Percentiles rank a stretch among this genome's conserved stretches.
Evolutionary conservation across 2,797 vertebrate genomes (phyloP).

Genomic region (Scleropages formosus): DNA sequence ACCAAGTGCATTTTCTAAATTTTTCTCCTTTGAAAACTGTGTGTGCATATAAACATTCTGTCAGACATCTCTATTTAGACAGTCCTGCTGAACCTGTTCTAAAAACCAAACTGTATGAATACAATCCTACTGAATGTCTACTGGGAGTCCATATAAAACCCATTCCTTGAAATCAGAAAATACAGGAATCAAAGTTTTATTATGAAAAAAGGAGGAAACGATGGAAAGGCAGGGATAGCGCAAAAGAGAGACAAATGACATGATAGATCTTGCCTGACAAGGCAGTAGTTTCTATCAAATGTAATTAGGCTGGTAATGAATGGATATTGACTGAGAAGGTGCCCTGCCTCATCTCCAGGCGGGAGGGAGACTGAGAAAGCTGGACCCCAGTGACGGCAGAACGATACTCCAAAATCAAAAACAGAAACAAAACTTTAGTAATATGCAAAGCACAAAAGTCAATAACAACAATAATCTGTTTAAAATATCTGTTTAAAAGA

Average conservation of each 20-base stretch:
- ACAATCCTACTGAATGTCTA: conserved; percentile 13
- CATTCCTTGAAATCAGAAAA: conserved; percentile 14
- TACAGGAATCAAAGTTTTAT: conserved; percentile 20
- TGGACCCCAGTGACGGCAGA: neutral
- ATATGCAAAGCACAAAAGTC: neutral
- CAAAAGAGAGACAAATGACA: conserved; percentile 28
- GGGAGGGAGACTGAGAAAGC: neutral
- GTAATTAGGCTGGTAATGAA: conserved; percentile 26
- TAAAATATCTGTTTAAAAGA: neutral
- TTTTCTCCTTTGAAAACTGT: conserved; percentile 12
- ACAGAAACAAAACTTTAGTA: neutral
- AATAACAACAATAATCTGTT: neutral
- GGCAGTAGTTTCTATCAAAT: conserved; percentile 19
- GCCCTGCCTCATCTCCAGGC: conserved; percentile 1
- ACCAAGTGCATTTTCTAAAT: neutral
- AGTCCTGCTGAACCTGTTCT: neutral
- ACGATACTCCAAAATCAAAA: neutral
- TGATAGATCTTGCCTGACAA: conserved; percentile 25
- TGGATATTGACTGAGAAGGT: conserved; percentile 21
- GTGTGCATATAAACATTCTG: neutral
- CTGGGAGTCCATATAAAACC: conserved; percentile 9
- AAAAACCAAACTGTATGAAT: conserved; percentile 5
- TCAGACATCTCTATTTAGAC: neutral
- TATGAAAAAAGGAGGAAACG: conserved; percentile 22
- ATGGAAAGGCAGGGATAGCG: conserved; percentile 9